Percentiles rank a stretch among this genome's conserved stretches.
Evolutionary conservation across 1,140 invertebrate genomes (phyloP).

Genomic region (Zaprionus ghesquierei): DNA sequence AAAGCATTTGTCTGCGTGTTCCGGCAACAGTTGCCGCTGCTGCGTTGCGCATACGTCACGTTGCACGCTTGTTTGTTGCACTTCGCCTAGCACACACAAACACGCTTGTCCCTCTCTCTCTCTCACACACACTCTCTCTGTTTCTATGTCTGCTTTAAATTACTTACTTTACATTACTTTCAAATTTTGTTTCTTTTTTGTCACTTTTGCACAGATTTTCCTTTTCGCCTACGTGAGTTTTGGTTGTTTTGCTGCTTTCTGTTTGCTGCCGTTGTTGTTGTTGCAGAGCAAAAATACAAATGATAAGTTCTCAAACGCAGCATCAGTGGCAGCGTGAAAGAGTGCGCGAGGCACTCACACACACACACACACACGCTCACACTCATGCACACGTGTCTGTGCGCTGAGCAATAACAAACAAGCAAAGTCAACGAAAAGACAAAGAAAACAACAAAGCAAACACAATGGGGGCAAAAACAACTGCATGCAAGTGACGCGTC

Average conservation of each 20-base stretch:
- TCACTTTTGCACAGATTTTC: background rate
- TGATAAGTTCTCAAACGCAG: constrained; percentile 11
- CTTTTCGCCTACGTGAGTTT: background rate
- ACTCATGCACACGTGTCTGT: background rate
- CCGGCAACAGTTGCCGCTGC: background rate
- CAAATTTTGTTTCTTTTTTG: background rate
- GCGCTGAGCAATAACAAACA: constrained; percentile 39
- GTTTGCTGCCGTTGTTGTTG: background rate
- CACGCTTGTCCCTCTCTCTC: background rate
- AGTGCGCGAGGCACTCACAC: background rate
- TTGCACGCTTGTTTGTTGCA: constrained; percentile 26
- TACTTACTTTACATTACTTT: background rate
- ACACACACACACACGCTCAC: constrained; percentile 8
- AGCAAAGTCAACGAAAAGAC: constrained; percentile 35
- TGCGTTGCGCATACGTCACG: constrained; percentile 61
- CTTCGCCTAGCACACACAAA: background rate
- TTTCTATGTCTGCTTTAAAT: background rate
- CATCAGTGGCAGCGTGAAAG: constrained; percentile 10
- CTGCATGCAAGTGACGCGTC: constrained; percentile 24
- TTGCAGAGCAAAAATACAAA: constrained; percentile 14
- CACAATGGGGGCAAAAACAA: constrained; percentile 4
- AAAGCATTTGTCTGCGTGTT: background rate
- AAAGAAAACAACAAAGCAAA: constrained; percentile 24
- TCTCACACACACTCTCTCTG: background rate
- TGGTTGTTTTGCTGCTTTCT: constrained; percentile 7